Percentiles rank a stretch among this genome's conserved stretches.
Conservation (phyloP, 2,888 invertebrate genomes). For the Drosophila pegasa region DNA sequence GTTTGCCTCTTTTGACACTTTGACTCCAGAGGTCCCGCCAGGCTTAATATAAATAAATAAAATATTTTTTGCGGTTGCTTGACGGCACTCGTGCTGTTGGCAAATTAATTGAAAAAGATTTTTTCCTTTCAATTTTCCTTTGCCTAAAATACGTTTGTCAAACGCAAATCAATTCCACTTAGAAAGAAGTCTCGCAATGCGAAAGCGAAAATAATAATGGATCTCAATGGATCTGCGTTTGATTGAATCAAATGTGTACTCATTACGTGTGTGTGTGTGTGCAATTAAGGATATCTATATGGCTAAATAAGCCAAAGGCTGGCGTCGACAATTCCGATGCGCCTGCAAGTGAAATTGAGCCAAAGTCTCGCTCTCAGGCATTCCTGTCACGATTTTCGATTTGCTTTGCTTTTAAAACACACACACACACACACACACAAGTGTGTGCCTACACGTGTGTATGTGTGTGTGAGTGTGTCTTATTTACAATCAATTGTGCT, state of each 20-base stretch:
- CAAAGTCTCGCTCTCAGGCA: constrained; percentile 46
- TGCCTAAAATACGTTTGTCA: constrained; percentile 50
- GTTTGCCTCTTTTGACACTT: constrained; percentile 62
- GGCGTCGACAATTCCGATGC: constrained; percentile 18
- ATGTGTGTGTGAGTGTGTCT: constrained; percentile 15
- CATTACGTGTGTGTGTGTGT: constrained; percentile 20
- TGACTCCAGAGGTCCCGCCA: constrained; percentile 27
- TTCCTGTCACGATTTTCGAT: constrained; percentile 77
- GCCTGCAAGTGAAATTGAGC: constrained; percentile 14
- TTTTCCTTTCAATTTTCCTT: constrained; percentile 2
- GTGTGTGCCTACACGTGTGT: constrained; percentile 12
- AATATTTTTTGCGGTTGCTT: constrained; percentile 69
- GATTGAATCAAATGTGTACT: constrained; percentile 73
- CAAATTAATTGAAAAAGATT: constrained; percentile 73
- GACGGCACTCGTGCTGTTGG: constrained; percentile 50
- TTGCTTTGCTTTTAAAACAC: constrained; percentile 69
- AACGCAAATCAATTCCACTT: constrained; percentile 67
- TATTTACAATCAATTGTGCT: constrained; percentile 72
- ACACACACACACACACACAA: constrained; percentile 49
- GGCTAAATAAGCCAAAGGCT: constrained; percentile 48
- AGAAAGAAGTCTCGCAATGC: constrained; percentile 44
- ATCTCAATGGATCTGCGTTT: constrained; percentile 62
- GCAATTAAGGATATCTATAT: constrained; percentile 69
- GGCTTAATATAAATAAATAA: constrained; percentile 65
- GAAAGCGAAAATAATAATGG: constrained; percentile 20